phyloP scores from a whole-genome alignment of 1,140 invertebrate species.

The Listronotus bonariensis region DNA sequence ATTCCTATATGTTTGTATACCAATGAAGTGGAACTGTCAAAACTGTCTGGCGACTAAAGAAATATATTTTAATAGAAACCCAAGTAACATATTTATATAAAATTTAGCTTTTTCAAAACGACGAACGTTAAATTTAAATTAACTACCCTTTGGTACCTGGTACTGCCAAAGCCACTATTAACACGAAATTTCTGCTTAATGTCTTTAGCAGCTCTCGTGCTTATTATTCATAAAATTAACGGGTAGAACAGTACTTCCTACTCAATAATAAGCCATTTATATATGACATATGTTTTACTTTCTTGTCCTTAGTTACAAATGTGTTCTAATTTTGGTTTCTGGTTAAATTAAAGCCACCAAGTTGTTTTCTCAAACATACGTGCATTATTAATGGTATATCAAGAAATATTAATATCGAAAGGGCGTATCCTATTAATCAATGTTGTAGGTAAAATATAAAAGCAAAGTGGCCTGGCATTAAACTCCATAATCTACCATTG shows the following conservation, averaged over 20 bases:
- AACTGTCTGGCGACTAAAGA: no score
- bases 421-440: slow-evolving; percentile 28
- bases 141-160: no score
- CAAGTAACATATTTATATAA: no score
- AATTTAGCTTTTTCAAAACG: no score
- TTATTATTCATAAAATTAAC: slow-evolving; percentile 19
- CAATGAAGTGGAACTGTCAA: no score
- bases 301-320: slow-evolving; percentile 33
- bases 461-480: slow-evolving; percentile 1
- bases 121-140: no score
- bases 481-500: no score
- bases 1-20: no score
- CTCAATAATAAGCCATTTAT: slow-evolving; percentile 32
- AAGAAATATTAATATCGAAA: slow-evolving; percentile 33
- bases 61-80: no score
- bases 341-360: slow-evolving; percentile 30
- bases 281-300: slow-evolving; percentile 26
- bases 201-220: no score
- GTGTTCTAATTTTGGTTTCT: slow-evolving; percentile 31
- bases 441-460: slow-evolving; percentile 4
- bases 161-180: no score
- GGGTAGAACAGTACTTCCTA: slow-evolving; percentile 26
- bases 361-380: slow-evolving; percentile 21
- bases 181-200: no score
- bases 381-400: slow-evolving; percentile 32